A percentile compares a stretch with the other conserved stretches of the same genome.
Conservation (phyloP, 2,113 vertebrate species). For the Larimichthys crocea region DNA sequence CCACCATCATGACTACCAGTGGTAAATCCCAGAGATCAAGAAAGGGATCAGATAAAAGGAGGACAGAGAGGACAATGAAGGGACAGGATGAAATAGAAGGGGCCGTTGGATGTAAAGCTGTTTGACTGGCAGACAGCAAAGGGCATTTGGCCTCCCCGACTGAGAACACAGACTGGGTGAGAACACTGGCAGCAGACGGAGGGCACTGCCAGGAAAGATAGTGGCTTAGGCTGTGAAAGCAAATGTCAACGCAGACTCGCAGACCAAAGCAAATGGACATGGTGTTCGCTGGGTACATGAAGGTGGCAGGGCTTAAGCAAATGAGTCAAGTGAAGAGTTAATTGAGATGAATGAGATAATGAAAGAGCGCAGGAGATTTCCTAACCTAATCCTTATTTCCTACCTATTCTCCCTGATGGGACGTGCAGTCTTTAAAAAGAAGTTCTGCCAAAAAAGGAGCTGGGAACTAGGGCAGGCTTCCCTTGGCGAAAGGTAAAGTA, state of each 20-base stretch:
- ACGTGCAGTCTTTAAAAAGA: background rate
- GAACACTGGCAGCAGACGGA: constrained; percentile 47
- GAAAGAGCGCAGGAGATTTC: constrained; percentile 36
- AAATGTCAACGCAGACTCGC: constrained; percentile 48
- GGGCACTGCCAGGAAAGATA: constrained; percentile 47
- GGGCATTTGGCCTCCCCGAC: constrained; percentile 50
- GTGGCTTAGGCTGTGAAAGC: constrained; percentile 45
- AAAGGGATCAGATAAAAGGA: constrained; percentile 67
- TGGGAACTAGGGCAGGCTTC: constrained; percentile 55
- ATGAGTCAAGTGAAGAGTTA: constrained; percentile 7
- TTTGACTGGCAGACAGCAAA: constrained; percentile 51
- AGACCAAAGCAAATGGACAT: too few species aligned
- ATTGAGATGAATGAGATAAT: constrained; percentile 34
- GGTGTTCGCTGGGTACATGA: constrained; percentile 5
- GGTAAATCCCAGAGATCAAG: constrained; percentile 76
- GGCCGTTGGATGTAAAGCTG: constrained; percentile 38
- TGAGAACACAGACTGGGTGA: constrained; percentile 54
- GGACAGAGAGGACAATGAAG: constrained; percentile 65
- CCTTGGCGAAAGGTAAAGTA: constrained; percentile 4
- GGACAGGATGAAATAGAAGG: constrained; percentile 45
- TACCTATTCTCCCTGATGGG: constrained; percentile 20
- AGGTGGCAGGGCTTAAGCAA: constrained; percentile 9
- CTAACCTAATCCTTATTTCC: constrained; percentile 19
- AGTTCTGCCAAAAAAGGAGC: constrained; percentile 30
- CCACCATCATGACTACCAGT: constrained; percentile 50